These are phyloP conservation scores for Diceros bicornis DNA, from an alignment of 2,797 vertebrate genomes.

Conservation along the genomic window DNA sequence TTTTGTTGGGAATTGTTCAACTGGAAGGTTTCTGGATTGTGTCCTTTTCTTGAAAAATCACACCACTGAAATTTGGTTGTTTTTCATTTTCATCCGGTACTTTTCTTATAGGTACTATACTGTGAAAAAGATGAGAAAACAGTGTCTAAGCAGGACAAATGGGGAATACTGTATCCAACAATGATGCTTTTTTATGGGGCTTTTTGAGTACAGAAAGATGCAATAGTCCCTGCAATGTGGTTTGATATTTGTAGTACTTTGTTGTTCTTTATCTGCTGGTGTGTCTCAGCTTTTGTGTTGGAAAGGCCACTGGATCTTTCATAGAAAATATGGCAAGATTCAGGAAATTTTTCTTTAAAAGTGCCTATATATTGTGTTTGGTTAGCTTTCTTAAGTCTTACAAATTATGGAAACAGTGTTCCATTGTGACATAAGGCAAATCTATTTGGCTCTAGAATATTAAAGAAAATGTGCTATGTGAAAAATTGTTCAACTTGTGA, in stretches of 20 bases:
- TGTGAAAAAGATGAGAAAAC: background rate
- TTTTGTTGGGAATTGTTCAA: background rate
- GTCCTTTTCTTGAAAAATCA: background rate
- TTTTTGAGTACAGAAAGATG: conserved; percentile 1
- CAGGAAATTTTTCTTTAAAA: background rate
- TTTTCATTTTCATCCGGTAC: background rate
- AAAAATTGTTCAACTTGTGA: background rate
- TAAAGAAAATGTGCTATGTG: background rate
- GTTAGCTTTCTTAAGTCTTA: background rate
- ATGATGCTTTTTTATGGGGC: background rate
- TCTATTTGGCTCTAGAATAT: background rate
- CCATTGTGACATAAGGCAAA: background rate
- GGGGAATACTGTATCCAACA: background rate
- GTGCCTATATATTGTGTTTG: background rate
- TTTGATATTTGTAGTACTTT: background rate
- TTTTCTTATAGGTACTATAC: background rate
- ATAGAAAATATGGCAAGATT: background rate
- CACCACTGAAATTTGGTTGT: background rate
- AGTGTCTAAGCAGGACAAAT: background rate
- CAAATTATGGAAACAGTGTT: background rate
- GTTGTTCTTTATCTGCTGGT: background rate
- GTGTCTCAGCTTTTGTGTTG: background rate
- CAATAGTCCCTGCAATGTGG: background rate
- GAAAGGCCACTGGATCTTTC: background rate
- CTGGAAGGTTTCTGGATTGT: background rate